These are phyloP conservation scores for Megamerina dolium DNA, from an alignment of 2,888 invertebrate species.

Conservation along the genomic window DNA sequence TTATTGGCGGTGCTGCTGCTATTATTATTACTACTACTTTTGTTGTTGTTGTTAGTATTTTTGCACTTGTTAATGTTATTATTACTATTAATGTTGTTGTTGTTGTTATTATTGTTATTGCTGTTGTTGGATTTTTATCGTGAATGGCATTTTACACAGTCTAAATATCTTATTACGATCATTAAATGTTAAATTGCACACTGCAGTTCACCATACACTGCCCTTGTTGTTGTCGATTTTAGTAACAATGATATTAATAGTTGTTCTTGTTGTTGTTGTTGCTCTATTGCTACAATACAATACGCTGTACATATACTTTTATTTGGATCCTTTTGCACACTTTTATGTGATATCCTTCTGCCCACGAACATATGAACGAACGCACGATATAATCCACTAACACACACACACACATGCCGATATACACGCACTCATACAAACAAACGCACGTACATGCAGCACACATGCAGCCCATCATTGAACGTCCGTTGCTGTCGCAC, in stretches of 20 bases:
- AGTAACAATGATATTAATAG: no score
- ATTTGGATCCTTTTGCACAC: background rate
- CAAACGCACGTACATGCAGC: background rate
- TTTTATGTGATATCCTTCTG: no score
- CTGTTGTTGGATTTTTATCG: no score
- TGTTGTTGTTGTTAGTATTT: background rate
- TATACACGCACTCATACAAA: background rate
- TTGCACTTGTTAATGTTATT: background rate
- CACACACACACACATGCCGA: background rate
- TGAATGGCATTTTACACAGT: no score
- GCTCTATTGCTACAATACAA: background rate
- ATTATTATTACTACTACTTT: background rate
- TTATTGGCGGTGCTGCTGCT: background rate
- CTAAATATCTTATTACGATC: no score
- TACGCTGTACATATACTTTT: background rate
- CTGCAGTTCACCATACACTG: no score
- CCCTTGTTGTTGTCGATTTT: no score
- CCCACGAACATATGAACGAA: no score
- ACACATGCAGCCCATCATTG: background rate
- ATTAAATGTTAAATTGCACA: no score
- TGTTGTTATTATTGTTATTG: no score
- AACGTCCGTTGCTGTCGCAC: constrained; percentile 16
- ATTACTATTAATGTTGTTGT: no score
- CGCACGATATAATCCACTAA: no score
- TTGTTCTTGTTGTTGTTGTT: background rate